Evolutionary conservation across 2,888 invertebrate genomes (phyloP).

Genomic region (Sphaeridia pumilis): DNA sequence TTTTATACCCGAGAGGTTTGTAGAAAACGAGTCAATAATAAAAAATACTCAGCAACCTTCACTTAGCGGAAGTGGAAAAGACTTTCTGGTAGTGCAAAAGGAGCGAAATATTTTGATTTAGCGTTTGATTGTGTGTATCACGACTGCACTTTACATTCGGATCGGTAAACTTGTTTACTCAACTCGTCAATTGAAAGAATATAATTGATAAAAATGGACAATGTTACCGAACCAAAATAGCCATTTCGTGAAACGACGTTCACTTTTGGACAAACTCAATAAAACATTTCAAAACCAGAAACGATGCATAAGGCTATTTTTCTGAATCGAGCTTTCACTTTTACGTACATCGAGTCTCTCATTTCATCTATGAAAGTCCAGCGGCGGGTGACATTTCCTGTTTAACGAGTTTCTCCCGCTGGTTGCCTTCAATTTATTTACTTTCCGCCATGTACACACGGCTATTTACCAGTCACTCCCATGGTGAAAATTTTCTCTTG

Average conservation of each 20-base stretch:
- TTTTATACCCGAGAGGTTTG: no score
- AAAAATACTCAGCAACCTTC: no score
- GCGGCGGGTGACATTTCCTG: background rate
- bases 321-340: conserved; percentile 3
- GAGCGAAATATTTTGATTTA: conserved; percentile 18
- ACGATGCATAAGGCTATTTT: conserved; percentile 17
- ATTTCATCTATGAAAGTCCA: no score
- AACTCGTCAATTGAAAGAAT: conserved; percentile 13
- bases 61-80: no score
- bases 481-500: background rate
- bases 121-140: conserved; percentile 8
- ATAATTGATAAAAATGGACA: conserved; percentile 20
- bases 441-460: no score
- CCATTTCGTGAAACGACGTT: conserved; percentile 16
- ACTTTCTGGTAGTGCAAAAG: conserved; percentile 14
- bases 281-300: conserved; percentile 35
- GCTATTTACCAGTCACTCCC: background rate
- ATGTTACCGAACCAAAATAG: conserved; percentile 16
- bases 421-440: background rate
- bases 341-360: background rate
- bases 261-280: conserved; percentile 26
- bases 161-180: conserved; percentile 17
- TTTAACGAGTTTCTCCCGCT: no score
- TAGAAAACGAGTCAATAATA: no score
- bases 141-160: conserved; percentile 16